A percentile compares a stretch with the other conserved stretches of the same genome.
Conservation (phyloP, 1,140 invertebrate species). For the Fopius arisanus region DNA sequence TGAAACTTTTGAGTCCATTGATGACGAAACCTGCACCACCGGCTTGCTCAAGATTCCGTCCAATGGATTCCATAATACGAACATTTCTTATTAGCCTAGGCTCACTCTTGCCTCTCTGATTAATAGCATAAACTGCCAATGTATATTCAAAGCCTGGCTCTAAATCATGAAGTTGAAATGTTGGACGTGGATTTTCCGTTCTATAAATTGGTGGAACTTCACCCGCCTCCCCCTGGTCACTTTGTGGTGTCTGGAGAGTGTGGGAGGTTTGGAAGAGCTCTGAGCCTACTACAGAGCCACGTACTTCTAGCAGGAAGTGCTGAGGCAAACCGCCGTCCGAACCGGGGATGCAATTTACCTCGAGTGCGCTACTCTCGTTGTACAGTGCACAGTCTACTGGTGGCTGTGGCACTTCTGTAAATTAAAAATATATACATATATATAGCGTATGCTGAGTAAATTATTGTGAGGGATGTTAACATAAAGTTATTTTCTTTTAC, state of each 20-base stretch:
- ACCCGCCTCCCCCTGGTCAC: conserved; percentile 64
- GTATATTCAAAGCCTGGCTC: conserved; percentile 73
- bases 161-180: conserved; percentile 73
- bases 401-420: conserved; percentile 72
- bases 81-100: conserved; percentile 70
- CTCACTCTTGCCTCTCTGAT: conserved; percentile 74
- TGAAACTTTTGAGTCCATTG: conserved; percentile 50
- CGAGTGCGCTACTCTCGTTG: conserved; percentile 72
- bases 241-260: conserved; percentile 68
- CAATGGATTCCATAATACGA: conserved; percentile 61
- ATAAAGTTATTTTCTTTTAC: neutral
- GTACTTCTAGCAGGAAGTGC: conserved; percentile 83
- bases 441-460: neutral
- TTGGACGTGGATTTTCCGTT: conserved; percentile 69
- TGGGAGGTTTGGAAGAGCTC: conserved; percentile 52
- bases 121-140: conserved; percentile 74
- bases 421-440: conserved; percentile 31
- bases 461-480: neutral
- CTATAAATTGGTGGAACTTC: conserved; percentile 67
- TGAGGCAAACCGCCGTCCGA: conserved; percentile 84
- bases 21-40: conserved; percentile 45
- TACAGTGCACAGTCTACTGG: conserved; percentile 74
- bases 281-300: conserved; percentile 68
- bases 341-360: conserved; percentile 79
- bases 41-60: conserved; percentile 42